Evolutionary conservation across 2,888 invertebrate species (phyloP).

Genomic region (Autographa pulchrina): DNA sequence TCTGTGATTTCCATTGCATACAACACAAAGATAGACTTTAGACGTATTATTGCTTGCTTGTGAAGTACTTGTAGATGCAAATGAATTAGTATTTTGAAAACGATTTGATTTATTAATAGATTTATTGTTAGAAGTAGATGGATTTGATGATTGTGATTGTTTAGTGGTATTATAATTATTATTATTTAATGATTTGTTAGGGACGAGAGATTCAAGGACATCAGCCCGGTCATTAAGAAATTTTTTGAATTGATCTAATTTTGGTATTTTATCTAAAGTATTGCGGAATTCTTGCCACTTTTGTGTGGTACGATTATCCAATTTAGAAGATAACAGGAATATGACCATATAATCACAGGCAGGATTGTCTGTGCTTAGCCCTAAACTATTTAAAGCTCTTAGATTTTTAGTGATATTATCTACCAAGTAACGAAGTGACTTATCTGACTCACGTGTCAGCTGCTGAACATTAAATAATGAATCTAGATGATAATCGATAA

Average conservation of each 20-base stretch:
- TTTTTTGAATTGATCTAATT: constrained; percentile 1
- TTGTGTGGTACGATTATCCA: not conserved
- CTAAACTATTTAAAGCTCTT: constrained; percentile 9
- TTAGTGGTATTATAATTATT: not conserved
- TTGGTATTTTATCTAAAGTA: not conserved
- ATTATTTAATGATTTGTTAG: not conserved
- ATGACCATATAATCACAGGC: constrained; percentile 8
- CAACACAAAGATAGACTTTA: not conserved
- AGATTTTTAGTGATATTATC: constrained; percentile 1
- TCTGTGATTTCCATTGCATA: not conserved
- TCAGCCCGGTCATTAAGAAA: constrained; percentile 11
- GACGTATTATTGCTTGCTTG: not conserved
- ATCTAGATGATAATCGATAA: not conserved
- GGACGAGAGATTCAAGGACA: constrained; percentile 11
- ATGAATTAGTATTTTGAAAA: too few relatives aligned
- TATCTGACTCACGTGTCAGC: constrained; percentile 3
- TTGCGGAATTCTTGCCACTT: not conserved
- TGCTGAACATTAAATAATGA: not conserved
- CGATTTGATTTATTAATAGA: not conserved
- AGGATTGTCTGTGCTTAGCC: not conserved
- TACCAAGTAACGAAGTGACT: constrained; percentile 9
- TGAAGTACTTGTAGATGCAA: not conserved
- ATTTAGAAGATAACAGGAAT: not conserved
- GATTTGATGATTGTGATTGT: not conserved
- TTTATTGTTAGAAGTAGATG: not conserved